Evolutionary conservation across 1,140 invertebrate genomes (phyloP).

Genomic region (Drosophila kepulauana): DNA sequence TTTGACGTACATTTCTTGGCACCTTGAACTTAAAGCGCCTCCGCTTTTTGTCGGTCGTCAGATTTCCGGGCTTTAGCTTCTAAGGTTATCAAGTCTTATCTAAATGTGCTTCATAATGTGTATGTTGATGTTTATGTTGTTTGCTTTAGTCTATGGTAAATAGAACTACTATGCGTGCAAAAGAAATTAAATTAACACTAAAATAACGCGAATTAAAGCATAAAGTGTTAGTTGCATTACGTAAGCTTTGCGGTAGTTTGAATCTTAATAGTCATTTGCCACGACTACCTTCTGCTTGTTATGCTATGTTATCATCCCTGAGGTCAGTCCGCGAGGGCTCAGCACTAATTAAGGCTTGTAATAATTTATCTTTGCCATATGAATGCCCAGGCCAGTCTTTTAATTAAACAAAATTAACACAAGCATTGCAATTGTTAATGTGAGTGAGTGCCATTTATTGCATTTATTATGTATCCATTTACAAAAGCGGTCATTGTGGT

Average conservation of each 20-base stretch:
- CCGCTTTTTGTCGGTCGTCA: neutral
- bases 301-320: constrained; percentile 48
- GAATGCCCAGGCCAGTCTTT: constrained; percentile 50
- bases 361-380: constrained; percentile 61
- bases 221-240: constrained; percentile 52
- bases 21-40: constrained; percentile 22
- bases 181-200: constrained; percentile 10
- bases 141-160: constrained; percentile 17
- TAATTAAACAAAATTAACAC: constrained; percentile 53
- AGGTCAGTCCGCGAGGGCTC: constrained; percentile 55
- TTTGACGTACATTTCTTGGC: constrained; percentile 14
- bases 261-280: constrained; percentile 63
- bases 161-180: constrained; percentile 1
- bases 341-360: constrained; percentile 63
- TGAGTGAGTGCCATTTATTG: neutral
- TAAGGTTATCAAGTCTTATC: constrained; percentile 9
- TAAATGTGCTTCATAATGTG: constrained; percentile 9
- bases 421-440: constrained; percentile 25
- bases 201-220: constrained; percentile 11
- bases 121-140: constrained; percentile 2
- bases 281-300: constrained; percentile 33
- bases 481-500: neutral
- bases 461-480: constrained; percentile 13
- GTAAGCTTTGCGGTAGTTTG: constrained; percentile 51
- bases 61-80: neutral